These are phyloP conservation scores for Eustalomyia histrio DNA, from an alignment of 2,888 invertebrate species.

Conservation along the genomic window DNA sequence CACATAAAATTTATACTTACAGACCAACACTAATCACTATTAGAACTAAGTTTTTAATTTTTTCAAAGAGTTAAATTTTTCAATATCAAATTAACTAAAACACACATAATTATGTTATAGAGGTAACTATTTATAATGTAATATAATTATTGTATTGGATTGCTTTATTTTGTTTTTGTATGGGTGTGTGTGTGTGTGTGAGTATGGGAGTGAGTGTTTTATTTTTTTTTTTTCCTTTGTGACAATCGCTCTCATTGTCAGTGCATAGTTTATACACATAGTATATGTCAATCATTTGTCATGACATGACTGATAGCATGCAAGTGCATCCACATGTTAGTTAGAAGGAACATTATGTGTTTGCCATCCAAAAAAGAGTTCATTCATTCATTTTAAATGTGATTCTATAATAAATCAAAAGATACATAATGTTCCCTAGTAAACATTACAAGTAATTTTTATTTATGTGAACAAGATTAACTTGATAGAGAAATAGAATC, in stretches of 20 bases:
- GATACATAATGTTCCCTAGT: background rate
- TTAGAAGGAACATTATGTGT: background rate
- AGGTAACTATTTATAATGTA: too few species aligned
- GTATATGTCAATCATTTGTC: conserved; percentile 40
- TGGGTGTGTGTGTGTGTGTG: background rate
- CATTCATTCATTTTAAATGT: background rate
- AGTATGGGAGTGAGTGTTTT: too few species aligned
- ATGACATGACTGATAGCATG: conserved; percentile 26
- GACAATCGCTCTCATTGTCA: background rate
- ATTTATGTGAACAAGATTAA: background rate
- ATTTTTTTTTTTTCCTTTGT: background rate
- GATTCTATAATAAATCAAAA: background rate
- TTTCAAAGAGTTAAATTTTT: too few species aligned
- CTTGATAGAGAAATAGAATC: background rate
- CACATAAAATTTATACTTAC: too few species aligned
- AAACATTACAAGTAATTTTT: background rate
- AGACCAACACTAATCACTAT: too few species aligned
- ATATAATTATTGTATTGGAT: too few species aligned
- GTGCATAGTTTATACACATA: conserved; percentile 22
- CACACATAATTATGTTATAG: too few species aligned
- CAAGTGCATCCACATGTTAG: conserved; percentile 32
- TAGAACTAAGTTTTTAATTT: too few species aligned
- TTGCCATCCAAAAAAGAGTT: background rate
- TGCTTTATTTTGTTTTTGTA: background rate
- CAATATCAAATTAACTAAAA: too few species aligned